Evolutionary conservation across 2,113 vertebrate genomes (phyloP).

Genomic region (Calidris pugnax): DNA sequence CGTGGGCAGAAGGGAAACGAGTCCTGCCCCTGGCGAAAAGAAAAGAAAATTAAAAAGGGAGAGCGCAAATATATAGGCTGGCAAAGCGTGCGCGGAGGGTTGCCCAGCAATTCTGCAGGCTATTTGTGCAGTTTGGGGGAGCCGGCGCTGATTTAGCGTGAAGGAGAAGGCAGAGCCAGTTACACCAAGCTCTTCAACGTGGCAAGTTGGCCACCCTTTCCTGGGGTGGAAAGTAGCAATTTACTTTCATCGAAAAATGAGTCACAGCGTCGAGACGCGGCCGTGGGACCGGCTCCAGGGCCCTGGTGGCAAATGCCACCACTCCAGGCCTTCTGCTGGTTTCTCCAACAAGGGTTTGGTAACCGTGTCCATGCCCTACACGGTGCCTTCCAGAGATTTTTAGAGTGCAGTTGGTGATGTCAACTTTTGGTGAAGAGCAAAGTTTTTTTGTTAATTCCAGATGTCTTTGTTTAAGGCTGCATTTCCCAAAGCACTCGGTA

Average conservation of each 20-base stretch:
- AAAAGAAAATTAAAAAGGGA: slow-evolving; percentile 20
- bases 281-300: fast-evolving
- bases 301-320: not conserved
- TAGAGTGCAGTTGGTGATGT: not conserved
- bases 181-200: not conserved
- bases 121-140: not conserved
- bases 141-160: not conserved
- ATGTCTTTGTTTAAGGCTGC: not conserved
- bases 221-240: slow-evolving; percentile 12
- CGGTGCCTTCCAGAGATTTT: fast-evolving
- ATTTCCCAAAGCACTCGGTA: not conserved
- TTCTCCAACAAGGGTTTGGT: not conserved
- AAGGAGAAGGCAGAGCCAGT: not conserved
- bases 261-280: fast-evolving
- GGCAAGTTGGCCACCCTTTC: not conserved
- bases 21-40: not conserved
- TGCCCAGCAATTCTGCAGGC: not conserved
- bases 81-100: not conserved
- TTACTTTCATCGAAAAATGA: not conserved
- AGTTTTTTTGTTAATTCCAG: not conserved
- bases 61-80: not conserved
- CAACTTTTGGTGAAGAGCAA: not conserved
- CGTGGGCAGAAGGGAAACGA: not conserved
- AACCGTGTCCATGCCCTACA: fast-evolving
- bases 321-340: not conserved